A percentile compares a stretch with the other conserved stretches of the same genome.
Evolutionary conservation across 1,140 invertebrate genomes (phyloP).

Genomic region (Drosophila varians): DNA sequence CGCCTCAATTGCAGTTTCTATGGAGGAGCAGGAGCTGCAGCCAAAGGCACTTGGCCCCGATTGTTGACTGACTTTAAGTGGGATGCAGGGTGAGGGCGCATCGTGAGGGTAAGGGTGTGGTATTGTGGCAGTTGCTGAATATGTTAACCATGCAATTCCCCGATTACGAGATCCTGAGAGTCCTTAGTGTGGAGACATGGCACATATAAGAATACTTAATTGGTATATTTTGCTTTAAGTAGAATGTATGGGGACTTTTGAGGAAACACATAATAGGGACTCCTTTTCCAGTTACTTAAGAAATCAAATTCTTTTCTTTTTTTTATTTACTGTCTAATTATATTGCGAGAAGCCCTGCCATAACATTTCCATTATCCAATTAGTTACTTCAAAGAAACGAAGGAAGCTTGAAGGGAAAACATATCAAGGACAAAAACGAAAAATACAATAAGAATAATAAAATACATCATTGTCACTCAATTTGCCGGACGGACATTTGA

Average conservation of each 20-base stretch:
- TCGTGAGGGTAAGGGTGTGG: neutral
- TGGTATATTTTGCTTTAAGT: constrained; percentile 1
- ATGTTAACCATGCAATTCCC: constrained; percentile 42
- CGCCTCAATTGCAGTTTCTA: constrained; percentile 28
- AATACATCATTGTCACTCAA: constrained; percentile 69
- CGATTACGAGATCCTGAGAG: constrained; percentile 24
- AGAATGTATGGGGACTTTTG: neutral
- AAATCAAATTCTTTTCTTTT: too few relatives aligned
- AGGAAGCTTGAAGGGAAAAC: neutral
- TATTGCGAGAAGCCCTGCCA: too few relatives aligned
- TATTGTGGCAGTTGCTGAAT: constrained; percentile 25
- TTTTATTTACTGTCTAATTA: too few relatives aligned
- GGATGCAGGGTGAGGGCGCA: constrained; percentile 2
- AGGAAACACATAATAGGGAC: neutral
- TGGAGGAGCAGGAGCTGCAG: constrained; percentile 1
- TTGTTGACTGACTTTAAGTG: constrained; percentile 36
- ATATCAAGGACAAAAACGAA: constrained; percentile 2
- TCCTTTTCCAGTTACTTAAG: neutral
- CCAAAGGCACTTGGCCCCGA: constrained; percentile 34
- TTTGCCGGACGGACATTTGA: constrained; percentile 59
- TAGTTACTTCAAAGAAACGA: neutral
- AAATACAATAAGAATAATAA: constrained; percentile 6
- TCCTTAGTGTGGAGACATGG: constrained; percentile 2
- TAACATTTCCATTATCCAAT: neutral
- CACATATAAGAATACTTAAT: constrained; percentile 1